Evolutionary conservation across 2,797 vertebrate species (phyloP).

Genomic region (Acipenser oxyrinchus): DNA sequence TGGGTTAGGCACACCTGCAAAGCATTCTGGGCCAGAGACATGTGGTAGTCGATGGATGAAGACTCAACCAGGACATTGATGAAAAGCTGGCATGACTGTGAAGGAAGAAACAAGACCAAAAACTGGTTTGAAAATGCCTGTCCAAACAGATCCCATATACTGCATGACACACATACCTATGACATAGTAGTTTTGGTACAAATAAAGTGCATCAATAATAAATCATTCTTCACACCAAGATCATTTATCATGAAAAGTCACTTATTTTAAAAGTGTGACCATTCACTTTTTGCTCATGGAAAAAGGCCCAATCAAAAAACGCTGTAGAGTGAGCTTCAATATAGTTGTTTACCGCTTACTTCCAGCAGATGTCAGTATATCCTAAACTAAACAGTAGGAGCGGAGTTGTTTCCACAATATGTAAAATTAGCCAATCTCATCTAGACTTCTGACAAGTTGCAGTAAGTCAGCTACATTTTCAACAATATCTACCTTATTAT

Average conservation of each 20-base stretch:
- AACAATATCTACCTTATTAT: too few relatives aligned
- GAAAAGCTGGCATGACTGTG: slow-evolving; percentile 90
- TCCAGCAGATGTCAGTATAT: slow-evolving; percentile 39
- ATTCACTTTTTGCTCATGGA: not conserved
- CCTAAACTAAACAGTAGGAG: too few relatives aligned
- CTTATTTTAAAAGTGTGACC: not conserved
- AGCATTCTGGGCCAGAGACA: slow-evolving; percentile 86
- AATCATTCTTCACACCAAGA: not conserved
- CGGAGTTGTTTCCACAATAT: too few relatives aligned
- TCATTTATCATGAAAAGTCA: not conserved
- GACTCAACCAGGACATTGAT: slow-evolving; percentile 91
- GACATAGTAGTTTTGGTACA: not conserved
- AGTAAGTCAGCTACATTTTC: too few relatives aligned
- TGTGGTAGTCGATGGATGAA: slow-evolving; percentile 85
- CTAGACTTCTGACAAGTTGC: too few relatives aligned
- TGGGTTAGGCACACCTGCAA: slow-evolving; percentile 89
- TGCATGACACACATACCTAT: not conserved
- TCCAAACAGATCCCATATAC: not conserved
- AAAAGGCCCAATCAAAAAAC: not conserved
- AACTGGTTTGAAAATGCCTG: not conserved
- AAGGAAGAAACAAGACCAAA: slow-evolving; percentile 10
- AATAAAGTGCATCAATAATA: not conserved
- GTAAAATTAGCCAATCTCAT: too few relatives aligned
- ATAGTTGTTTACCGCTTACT: not conserved
- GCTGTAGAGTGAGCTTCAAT: not conserved